Percentiles rank a stretch among this genome's conserved stretches.
Evolutionary conservation across 2,113 vertebrate genomes (phyloP).

Genomic region (Orthonyx spaldingii): DNA sequence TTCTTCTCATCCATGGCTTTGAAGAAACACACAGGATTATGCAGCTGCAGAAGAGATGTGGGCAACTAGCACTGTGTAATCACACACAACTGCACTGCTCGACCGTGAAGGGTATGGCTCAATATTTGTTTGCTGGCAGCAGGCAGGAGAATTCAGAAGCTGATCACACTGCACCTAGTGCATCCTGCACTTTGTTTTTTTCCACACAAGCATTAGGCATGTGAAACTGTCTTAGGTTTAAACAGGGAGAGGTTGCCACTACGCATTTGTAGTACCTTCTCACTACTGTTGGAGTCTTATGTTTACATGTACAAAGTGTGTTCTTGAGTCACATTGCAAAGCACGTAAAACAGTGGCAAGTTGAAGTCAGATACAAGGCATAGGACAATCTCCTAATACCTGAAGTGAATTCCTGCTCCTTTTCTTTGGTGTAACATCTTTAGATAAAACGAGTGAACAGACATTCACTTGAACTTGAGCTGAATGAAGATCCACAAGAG

Average conservation of each 20-base stretch:
- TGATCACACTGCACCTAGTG: not conserved
- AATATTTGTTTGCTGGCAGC: not conserved
- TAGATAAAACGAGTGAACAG: not conserved
- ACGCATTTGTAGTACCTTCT: not conserved
- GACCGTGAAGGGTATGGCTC: not conserved
- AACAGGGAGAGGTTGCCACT: not conserved
- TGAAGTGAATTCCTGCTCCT: not conserved
- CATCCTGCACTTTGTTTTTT: not conserved
- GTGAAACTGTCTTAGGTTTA: not conserved
- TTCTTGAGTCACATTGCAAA: not conserved
- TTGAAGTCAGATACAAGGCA: not conserved
- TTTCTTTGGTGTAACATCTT: not conserved
- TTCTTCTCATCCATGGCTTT: not conserved
- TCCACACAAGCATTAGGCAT: not conserved
- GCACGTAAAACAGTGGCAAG: not conserved
- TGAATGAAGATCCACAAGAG: not conserved
- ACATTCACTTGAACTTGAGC: not conserved
- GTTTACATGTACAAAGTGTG: not conserved
- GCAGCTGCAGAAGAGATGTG: not conserved
- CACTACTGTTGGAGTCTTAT: not conserved
- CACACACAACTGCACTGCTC: not conserved
- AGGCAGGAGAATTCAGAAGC: not conserved
- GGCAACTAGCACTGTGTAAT: not conserved
- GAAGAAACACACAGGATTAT: not conserved
- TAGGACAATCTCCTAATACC: not conserved